Evolutionary conservation across 2,113 vertebrate genomes (phyloP).

Genomic region (Neogobius melanostomus): DNA sequence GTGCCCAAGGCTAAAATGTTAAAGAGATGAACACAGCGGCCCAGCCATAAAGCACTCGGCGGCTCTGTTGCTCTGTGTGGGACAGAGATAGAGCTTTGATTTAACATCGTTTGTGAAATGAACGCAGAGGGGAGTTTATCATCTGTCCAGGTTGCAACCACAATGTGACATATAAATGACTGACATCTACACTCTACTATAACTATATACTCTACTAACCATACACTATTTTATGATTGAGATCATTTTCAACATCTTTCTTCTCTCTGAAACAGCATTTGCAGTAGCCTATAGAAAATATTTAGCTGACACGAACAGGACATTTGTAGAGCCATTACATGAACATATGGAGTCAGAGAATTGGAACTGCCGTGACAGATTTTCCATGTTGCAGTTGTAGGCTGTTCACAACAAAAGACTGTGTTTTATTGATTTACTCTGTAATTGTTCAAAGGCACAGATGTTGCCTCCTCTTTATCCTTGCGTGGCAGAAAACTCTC

Average conservation of each 20-base stretch:
- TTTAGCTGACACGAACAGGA: too few species aligned
- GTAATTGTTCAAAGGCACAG: slow-evolving; percentile 20
- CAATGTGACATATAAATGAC: background rate
- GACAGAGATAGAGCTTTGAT: slow-evolving; percentile 27
- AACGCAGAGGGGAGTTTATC: slow-evolving; percentile 16
- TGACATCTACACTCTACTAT: too few species aligned
- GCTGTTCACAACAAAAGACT: slow-evolving; percentile 2
- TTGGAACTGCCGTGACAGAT: background rate
- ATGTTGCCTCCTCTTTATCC: slow-evolving; percentile 6
- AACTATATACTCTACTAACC: background rate
- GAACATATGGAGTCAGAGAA: background rate
- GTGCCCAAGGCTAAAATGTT: slow-evolving; percentile 19
- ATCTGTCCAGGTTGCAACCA: background rate
- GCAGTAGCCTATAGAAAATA: too few species aligned
- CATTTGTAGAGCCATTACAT: too few species aligned
- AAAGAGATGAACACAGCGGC: slow-evolving; percentile 13
- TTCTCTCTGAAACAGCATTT: too few species aligned
- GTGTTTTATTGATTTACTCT: slow-evolving; percentile 34
- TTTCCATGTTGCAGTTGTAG: slow-evolving; percentile 1
- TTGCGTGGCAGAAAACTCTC: slow-evolving; percentile 10
- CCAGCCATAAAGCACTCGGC: slow-evolving; percentile 28
- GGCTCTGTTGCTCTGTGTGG: slow-evolving; percentile 19
- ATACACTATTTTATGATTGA: too few species aligned
- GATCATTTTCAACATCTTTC: too few species aligned
- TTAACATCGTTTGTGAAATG: slow-evolving; percentile 8